Conservation (phyloP, 2,888 invertebrate genomes). For the Synanthedon formicaeformis region DNA sequence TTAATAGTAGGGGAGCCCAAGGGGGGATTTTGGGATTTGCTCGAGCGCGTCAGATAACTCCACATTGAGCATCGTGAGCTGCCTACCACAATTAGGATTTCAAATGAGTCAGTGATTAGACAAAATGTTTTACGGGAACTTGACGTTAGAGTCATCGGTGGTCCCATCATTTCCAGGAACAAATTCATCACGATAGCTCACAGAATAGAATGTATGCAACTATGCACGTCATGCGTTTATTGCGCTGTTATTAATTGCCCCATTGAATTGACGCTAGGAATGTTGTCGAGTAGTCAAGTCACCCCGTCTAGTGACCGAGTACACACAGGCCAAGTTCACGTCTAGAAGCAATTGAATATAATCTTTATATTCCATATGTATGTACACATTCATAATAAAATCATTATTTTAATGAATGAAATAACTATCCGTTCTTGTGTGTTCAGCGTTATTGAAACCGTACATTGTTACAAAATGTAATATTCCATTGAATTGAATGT, state of each 20-base stretch:
- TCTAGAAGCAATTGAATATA: neutral
- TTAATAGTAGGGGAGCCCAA: too few species aligned
- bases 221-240: slow-evolving; percentile 7
- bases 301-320: neutral
- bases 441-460: neutral
- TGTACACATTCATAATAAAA: too few species aligned
- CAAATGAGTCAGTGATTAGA: too few species aligned
- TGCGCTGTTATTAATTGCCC: slow-evolving; percentile 29
- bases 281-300: slow-evolving; percentile 13
- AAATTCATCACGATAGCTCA: neutral
- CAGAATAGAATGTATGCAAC: neutral
- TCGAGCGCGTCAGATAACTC: too few species aligned
- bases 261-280: slow-evolving; percentile 21
- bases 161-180: neutral
- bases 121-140: too few species aligned
- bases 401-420: neutral
- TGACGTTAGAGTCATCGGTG: too few species aligned
- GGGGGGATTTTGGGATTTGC: too few species aligned
- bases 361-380: too few species aligned
- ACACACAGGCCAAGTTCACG: neutral
- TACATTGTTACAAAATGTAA: neutral
- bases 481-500: too few species aligned
- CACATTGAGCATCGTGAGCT: too few species aligned
- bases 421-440: neutral
- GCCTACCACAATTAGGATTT: too few species aligned